phyloP scores from a whole-genome alignment of 2,113 vertebrate genomes.

The Cryptotis parvus region DNA sequence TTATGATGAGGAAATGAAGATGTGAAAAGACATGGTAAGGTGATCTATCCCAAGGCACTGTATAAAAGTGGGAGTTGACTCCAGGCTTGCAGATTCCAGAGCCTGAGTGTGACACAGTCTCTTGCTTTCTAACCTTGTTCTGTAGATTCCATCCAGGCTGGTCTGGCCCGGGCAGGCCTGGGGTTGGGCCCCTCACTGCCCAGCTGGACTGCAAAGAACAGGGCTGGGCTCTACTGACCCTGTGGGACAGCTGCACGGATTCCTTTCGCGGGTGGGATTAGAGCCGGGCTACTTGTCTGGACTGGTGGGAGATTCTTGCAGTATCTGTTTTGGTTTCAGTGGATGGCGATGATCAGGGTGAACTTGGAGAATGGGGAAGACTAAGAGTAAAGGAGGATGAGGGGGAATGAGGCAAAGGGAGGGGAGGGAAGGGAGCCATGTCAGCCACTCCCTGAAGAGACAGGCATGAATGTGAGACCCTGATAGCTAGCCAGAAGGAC shows the following conservation, averaged over 20 bases:
- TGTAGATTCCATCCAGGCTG: background rate
- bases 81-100: conserved; percentile 9
- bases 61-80: background rate
- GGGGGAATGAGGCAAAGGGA: background rate
- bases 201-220: background rate
- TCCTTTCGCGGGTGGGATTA: background rate
- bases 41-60: conserved; percentile 34
- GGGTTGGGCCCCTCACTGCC: conserved; percentile 5
- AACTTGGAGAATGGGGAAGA: background rate
- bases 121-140: background rate
- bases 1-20: background rate
- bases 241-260: conserved; percentile 47
- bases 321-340: conserved; percentile 16
- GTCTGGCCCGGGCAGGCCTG: conserved; percentile 32
- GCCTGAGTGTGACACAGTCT: background rate
- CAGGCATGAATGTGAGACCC: background rate
- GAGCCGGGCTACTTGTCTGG: background rate
- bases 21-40: background rate
- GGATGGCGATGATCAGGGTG: background rate
- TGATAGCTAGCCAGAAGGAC: background rate
- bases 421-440: background rate
- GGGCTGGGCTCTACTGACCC: conserved; percentile 12
- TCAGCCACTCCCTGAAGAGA: rapidly evolving
- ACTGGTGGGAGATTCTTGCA: conserved; percentile 52
- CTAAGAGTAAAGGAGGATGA: background rate